Evolutionary conservation across 1,140 invertebrate genomes (phyloP), one percentile per base, ranked within the genome.

Genomic region (Solenopsis invicta): DNA sequence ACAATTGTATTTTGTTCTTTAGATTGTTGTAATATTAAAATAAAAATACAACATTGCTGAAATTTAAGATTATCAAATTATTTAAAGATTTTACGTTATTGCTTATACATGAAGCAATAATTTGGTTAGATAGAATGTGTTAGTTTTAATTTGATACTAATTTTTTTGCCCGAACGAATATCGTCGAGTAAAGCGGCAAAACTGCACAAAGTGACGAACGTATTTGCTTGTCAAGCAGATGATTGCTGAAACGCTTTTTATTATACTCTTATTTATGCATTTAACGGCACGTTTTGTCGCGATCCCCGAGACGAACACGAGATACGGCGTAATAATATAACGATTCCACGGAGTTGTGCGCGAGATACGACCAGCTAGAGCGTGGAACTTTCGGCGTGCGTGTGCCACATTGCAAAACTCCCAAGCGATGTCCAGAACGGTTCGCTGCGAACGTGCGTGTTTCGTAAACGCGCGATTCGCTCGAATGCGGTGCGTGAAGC

Each of bases 381-480:
- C 21, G 37, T 9, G 16, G 56, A 34, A 77, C 41, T 76, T 59
- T 59, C 6, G n/a, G 12, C 21, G 67, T 29, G 45, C 62, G 24
- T 66, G 76, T 69, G 62, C 59, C 59, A 50, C 62, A 37, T 80
- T 80, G 67, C 29, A 54, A 48, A 69, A 52, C 10, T 45, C 61
- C 52, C 34, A 37, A 41, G 62, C 77, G 45, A 52, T 37, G 61
- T n/a, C 34, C 6, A 12, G 45, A 54, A 80, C 34, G n/a, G 18
- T 41, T 66, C 24, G 45, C 29, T 66, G 13, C 41, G 12, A 37
- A 29, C 62, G 62, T 24, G n/a, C 18, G 21, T 45, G n/a, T 81
- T 81, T 71, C 64, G 48, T 48, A 41, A 80, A 80, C 2, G 29
- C 62, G 41, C 12, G 9, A 24, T 34, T 69, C 62, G 13, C 16